A percentile compares a stretch with the other conserved stretches of the same genome.
phyloP scores from a whole-genome alignment of 2,113 vertebrate species.

The Coracopsis vasa region DNA sequence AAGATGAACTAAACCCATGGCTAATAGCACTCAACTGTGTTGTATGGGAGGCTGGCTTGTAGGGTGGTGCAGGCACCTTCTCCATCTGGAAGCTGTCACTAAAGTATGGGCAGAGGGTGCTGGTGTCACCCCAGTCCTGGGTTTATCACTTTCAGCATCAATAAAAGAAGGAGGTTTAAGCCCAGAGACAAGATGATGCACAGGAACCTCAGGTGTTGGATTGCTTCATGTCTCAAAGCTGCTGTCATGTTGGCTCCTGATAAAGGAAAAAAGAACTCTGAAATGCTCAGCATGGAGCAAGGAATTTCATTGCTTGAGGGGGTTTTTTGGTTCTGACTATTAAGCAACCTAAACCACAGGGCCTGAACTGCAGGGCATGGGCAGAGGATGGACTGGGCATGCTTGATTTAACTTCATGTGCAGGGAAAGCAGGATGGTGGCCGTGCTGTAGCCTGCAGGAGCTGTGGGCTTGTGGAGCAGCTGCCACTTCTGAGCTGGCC shows the following conservation, averaged over 20 bases:
- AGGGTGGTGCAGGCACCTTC: neutral
- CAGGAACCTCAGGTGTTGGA: neutral
- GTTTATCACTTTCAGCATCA: neutral
- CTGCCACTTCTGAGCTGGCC: neutral
- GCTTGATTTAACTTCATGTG: neutral
- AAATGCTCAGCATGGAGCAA: neutral
- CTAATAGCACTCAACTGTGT: neutral
- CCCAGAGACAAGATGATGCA: neutral
- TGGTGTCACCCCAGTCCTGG: neutral
- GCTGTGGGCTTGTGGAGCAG: neutral
- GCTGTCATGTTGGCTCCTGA: neutral
- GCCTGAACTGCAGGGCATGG: neutral
- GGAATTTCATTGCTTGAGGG: neutral
- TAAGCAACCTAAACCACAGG: neutral
- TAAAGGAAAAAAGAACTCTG: neutral
- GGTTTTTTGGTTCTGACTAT: neutral
- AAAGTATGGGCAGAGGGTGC: neutral
- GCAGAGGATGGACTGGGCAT: neutral
- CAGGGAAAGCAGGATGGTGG: neutral
- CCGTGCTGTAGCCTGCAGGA: neutral
- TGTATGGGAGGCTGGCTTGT: neutral
- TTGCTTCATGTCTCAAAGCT: neutral
- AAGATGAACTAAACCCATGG: neutral
- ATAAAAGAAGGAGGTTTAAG: neutral
- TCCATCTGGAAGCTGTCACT: neutral